Evolutionary conservation across 2,888 invertebrate genomes (phyloP).

Genomic region (Drosophila gaucha): DNA sequence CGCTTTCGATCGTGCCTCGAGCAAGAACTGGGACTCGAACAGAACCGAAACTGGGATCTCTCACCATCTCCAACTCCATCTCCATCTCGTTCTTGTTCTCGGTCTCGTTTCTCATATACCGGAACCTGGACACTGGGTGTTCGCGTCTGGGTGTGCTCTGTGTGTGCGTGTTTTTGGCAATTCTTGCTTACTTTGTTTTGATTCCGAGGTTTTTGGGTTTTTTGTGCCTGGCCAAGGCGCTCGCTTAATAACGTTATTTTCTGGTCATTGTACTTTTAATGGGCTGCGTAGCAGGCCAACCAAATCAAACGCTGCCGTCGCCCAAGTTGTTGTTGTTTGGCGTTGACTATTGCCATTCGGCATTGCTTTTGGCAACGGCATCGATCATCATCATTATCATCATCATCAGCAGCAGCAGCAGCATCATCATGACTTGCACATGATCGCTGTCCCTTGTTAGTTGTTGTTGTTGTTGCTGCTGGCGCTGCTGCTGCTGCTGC

Average conservation of each 20-base stretch:
- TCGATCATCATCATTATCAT: conserved; percentile 32
- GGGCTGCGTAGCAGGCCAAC: conserved; percentile 61
- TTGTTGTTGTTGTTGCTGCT: conserved; percentile 26
- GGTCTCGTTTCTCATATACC: conserved; percentile 8
- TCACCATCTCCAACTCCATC: conserved; percentile 1
- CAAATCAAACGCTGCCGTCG: conserved; percentile 71
- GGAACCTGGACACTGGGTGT: conserved; percentile 14
- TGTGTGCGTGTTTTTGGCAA: conserved; percentile 52
- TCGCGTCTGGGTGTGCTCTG: conserved; percentile 12
- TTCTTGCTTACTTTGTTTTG: conserved; percentile 77
- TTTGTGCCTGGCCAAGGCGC: conserved; percentile 43
- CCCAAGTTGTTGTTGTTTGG: conserved; percentile 16
- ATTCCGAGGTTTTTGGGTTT: conserved; percentile 61
- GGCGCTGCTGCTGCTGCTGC: conserved; percentile 27
- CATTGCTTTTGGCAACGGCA: conserved; percentile 49
- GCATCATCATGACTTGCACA: conserved; percentile 25
- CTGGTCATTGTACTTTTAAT: conserved; percentile 82
- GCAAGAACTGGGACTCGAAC: conserved; percentile 30
- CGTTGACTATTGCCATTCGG: conserved; percentile 48
- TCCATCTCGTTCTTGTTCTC: not conserved
- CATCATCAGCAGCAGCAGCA: conserved; percentile 24
- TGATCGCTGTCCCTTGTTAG: conserved; percentile 52
- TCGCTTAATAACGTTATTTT: conserved; percentile 80
- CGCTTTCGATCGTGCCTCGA: conserved; percentile 71
- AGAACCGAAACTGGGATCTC: conserved; percentile 9